Evolutionary conservation across 2,888 invertebrate genomes (phyloP), one percentile per base, ranked within the genome.

Genomic region (Drosophila percnosoma): DNA sequence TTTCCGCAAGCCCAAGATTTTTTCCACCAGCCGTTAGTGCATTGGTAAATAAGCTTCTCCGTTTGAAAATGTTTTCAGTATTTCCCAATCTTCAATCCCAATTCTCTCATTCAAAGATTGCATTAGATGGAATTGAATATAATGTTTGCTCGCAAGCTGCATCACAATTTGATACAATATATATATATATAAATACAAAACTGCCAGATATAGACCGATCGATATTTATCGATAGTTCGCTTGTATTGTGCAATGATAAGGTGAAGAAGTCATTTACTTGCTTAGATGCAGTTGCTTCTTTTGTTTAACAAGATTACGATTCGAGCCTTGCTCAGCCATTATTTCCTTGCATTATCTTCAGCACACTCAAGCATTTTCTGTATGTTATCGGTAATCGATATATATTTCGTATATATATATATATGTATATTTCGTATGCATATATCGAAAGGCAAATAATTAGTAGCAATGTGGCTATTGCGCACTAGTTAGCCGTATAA

Each of bases 371-470:
- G 4, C 33, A 33, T 33, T 33, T 33, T 10, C 33, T 11, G 10
- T 11, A 11, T 33, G 33, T 33, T 10, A 33, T 33, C 42, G 42
- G 4, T 45, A 15, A 45, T 45, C 45, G 45, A 45, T 21, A 21
- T 21, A 21, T 21, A 21, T 21, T 21, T 21, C 21, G 21, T 21
- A 42, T 21, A 4, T 11, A 42, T 10, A 3, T 11, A 42, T 21
- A 4, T 42, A n/a, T 11, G 21, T 10, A 6, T 13, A 45, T 45
- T 2, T 8, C 31, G 31, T 2, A 11, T 21, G 10, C 7, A 15
- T 38, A 7, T 29, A n/a, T 55, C 4, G 29, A 55, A 4, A 55
- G n/a, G 29, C 55, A 38, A 55, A 55, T 29, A 57, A 57, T 40
- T 40, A 64, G 38, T 53, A 49, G 38, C 29, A 40, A 33, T 24